A percentile compares a stretch with the other conserved stretches of the same genome.
These are phyloP conservation scores for Bungarus multicinctus DNA, from an alignment of 2,113 vertebrate genomes.

Conservation along the genomic window DNA sequence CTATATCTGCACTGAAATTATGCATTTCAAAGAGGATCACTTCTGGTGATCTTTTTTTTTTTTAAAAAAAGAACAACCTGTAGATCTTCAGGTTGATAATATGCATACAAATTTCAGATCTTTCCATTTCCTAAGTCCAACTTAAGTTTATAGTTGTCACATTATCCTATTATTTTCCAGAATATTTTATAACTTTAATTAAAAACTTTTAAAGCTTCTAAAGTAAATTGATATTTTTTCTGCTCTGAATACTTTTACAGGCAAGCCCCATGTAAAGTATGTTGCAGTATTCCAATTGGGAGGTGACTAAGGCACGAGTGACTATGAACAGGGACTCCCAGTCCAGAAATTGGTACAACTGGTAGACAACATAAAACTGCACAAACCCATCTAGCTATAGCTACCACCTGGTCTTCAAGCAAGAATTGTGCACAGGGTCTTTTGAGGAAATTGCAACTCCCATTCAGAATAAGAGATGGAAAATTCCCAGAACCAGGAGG, in stretches of 20 bases:
- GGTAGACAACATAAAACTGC: neutral
- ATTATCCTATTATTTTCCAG: constrained; percentile 4
- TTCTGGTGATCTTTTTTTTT: neutral
- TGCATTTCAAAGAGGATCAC: neutral
- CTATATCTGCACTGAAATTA: neutral
- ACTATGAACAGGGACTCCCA: neutral
- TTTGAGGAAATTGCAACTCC: neutral
- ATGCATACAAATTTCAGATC: neutral
- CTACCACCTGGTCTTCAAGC: neutral
- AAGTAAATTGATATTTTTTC: constrained; percentile 5
- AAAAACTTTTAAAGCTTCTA: constrained; percentile 32
- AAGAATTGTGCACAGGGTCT: neutral
- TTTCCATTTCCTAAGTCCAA: neutral
- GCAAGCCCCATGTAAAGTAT: neutral
- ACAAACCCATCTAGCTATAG: neutral
- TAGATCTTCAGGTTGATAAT: neutral
- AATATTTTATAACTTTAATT: constrained; percentile 5
- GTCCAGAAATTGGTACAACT: neutral
- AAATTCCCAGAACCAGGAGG: neutral
- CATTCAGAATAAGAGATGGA: neutral
- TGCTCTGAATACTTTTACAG: neutral
- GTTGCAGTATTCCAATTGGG: neutral
- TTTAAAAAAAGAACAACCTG: neutral
- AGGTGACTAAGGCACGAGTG: neutral
- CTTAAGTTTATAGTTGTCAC: neutral